Percentiles rank a stretch among this genome's conserved stretches.
phyloP scores from a whole-genome alignment of 2,888 invertebrate genomes.

The Polyommatus iphigenia region DNA sequence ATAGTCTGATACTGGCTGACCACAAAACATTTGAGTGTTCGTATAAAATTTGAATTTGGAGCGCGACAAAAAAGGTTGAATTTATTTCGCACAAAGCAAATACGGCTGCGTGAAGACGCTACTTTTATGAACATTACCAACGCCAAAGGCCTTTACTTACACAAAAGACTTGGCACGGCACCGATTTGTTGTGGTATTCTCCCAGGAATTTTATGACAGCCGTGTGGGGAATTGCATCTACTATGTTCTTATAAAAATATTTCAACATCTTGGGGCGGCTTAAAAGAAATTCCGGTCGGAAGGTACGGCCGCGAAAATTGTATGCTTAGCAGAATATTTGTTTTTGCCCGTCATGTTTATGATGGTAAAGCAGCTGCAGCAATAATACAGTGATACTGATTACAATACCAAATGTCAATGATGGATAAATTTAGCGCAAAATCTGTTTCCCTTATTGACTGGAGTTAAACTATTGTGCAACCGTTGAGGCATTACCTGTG shows the following conservation, averaged over 20 bases:
- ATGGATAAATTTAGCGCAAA: too few relatives aligned
- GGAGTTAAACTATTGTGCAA: too few relatives aligned
- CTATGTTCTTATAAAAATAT: constrained; percentile 24
- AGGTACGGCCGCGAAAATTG: background rate
- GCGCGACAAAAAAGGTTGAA: constrained; percentile 17
- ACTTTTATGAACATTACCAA: constrained; percentile 30
- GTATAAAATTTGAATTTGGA: background rate
- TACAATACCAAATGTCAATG: too few relatives aligned
- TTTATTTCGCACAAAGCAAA: constrained; percentile 27
- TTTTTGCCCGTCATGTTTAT: background rate
- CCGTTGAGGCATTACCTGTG: too few relatives aligned
- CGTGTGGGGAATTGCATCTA: constrained; percentile 31
- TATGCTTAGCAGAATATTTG: background rate
- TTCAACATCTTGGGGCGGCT: constrained; percentile 10
- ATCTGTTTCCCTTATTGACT: too few relatives aligned
- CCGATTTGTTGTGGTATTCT: constrained; percentile 33
- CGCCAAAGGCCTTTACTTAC: constrained; percentile 31
- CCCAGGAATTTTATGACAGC: constrained; percentile 32
- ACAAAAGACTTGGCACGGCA: constrained; percentile 35
- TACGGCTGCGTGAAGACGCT: constrained; percentile 30
- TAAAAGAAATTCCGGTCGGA: background rate
- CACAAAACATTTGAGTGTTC: background rate
- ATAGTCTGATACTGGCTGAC: background rate
- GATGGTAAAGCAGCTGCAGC: too few relatives aligned
- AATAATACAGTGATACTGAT: too few relatives aligned